Percentiles rank a stretch among this genome's conserved stretches.
Evolutionary conservation across 1,140 invertebrate species (phyloP).

Genomic region (Meloidogyne floridensis): DNA sequence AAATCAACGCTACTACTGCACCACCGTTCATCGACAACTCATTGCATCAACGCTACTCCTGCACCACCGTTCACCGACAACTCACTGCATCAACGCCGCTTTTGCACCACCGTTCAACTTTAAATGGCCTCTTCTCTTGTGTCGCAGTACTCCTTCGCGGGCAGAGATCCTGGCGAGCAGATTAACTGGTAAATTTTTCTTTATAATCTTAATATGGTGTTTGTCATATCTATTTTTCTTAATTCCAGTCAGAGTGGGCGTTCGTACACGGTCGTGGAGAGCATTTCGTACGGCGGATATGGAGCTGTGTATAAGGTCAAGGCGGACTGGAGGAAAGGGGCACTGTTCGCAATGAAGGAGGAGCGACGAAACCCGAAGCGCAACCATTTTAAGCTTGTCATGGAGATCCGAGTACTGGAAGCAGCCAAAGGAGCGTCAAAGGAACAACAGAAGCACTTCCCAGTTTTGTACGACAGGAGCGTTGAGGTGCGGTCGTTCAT

Average conservation of each 20-base stretch:
- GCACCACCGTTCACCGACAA: too few species aligned
- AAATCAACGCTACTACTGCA: too few species aligned
- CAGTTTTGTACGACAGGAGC: conserved; percentile 27
- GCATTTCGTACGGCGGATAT: conserved; percentile 28
- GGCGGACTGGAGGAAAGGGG: background rate
- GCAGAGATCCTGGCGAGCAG: background rate
- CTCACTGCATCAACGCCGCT: too few species aligned
- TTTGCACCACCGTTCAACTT: too few species aligned
- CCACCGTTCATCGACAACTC: too few species aligned
- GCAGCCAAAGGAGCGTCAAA: background rate
- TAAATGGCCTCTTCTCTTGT: too few species aligned
- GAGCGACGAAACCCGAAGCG: conserved; percentile 13
- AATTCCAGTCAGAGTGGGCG: background rate
- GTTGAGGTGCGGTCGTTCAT: conserved; percentile 31
- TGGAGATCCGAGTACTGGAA: conserved; percentile 12
- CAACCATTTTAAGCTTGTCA: conserved; percentile 23
- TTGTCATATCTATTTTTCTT: background rate
- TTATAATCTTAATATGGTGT: background rate
- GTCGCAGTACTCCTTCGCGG: background rate
- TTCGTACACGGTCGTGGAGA: conserved; percentile 11
- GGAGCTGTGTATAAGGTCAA: conserved; percentile 27
- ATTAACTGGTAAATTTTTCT: background rate
- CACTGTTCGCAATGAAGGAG: conserved; percentile 22
- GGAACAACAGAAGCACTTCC: conserved; percentile 30
- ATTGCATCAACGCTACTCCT: too few species aligned